Evolutionary conservation across 2,888 invertebrate genomes (phyloP).

Genomic region (Aspidiotus rigidus): DNA sequence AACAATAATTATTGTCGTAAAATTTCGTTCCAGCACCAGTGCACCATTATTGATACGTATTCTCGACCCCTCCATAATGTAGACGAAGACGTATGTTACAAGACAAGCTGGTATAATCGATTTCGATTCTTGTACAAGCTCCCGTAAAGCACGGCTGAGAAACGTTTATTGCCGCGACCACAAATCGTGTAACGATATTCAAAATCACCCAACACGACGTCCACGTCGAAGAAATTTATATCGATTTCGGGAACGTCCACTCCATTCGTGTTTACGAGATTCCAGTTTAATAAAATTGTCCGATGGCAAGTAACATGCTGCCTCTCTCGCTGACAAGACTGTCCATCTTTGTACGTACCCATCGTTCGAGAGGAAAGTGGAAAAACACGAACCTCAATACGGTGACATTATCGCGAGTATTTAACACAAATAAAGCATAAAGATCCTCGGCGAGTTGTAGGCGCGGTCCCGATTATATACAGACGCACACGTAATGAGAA

Average conservation of each 20-base stretch:
- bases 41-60: too few relatives aligned
- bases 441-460: background rate
- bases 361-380: too few relatives aligned
- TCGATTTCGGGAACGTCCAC: background rate
- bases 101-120: too few relatives aligned
- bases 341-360: background rate
- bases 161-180: background rate
- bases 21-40: too few relatives aligned
- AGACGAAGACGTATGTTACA: too few relatives aligned
- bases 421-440: background rate
- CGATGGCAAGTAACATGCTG: background rate
- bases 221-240: background rate
- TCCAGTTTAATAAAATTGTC: background rate
- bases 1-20: too few relatives aligned
- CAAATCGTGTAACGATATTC: background rate
- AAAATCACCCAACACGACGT: background rate
- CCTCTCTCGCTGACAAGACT: background rate
- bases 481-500: background rate
- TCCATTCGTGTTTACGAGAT: background rate
- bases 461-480: background rate
- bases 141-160: background rate
- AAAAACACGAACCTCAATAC: background rate
- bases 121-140: background rate
- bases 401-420: constrained; percentile 4
- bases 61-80: too few relatives aligned